These are phyloP conservation scores for Pachyramphus minor DNA, from an alignment of 2,113 vertebrate genomes.

Conservation along the genomic window DNA sequence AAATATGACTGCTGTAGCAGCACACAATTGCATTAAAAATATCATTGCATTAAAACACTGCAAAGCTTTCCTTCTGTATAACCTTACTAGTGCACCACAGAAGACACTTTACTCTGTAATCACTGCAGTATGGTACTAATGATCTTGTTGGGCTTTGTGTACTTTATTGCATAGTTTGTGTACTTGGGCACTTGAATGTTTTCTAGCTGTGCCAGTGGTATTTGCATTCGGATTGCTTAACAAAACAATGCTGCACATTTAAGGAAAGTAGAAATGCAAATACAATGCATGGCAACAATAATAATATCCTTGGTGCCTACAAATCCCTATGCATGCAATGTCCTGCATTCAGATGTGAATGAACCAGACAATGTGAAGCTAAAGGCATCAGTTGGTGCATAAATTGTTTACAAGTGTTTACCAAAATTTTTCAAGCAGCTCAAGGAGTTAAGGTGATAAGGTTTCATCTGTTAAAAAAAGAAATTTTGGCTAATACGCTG, in stretches of 20 bases:
- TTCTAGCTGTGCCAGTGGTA: constrained; percentile 18
- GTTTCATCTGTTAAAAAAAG: neutral
- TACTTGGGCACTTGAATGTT: constrained; percentile 11
- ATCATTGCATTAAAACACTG: neutral
- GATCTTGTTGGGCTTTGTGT: constrained; percentile 58
- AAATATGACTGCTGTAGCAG: neutral
- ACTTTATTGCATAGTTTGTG: constrained; percentile 38
- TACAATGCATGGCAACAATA: neutral
- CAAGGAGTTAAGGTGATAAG: neutral
- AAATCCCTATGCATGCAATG: neutral
- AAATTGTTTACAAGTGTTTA: neutral
- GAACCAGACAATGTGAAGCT: neutral
- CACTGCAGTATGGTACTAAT: constrained; percentile 41
- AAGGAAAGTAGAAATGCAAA: constrained; percentile 2
- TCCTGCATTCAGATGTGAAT: neutral
- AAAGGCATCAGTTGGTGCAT: neutral
- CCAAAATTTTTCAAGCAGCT: neutral
- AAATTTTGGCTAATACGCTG: neutral
- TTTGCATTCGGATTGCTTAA: constrained; percentile 45
- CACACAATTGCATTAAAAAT: neutral
- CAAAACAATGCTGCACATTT: constrained; percentile 18
- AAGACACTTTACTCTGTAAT: constrained; percentile 42
- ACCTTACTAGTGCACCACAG: neutral
- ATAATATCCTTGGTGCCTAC: neutral
- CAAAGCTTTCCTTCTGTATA: neutral